Conservation (phyloP, 2,888 invertebrate species). For the Augochlorella aurata region DNA sequence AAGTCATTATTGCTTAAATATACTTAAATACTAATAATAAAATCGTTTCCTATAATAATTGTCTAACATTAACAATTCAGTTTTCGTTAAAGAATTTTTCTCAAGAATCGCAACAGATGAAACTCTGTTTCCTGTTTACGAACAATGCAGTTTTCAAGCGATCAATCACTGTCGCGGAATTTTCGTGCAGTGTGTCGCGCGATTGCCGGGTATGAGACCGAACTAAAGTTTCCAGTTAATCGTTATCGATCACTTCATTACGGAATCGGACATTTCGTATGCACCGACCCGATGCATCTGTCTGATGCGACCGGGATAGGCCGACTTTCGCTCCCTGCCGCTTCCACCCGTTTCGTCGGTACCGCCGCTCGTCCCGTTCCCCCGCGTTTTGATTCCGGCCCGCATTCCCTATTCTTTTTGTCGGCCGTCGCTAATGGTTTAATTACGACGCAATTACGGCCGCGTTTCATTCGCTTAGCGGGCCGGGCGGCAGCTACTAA, state of each 20-base stretch:
- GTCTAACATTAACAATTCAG: too few species aligned
- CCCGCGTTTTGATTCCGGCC: conserved; percentile 22
- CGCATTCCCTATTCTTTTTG: conserved; percentile 30
- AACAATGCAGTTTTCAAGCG: background rate
- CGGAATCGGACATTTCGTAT: background rate
- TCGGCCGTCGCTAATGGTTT: conserved; percentile 50
- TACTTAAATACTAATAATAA: background rate
- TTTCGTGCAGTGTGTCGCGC: background rate
- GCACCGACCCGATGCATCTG: conserved; percentile 6
- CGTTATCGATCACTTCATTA: conserved; percentile 15
- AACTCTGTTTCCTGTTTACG: background rate
- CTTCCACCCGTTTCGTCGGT: background rate
- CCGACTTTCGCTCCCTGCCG: background rate
- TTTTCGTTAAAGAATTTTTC: background rate
- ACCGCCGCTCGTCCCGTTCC: background rate
- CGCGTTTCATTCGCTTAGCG: conserved; percentile 55
- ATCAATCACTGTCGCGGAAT: conserved; percentile 5
- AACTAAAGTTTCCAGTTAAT: background rate
- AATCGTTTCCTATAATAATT: background rate
- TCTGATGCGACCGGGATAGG: background rate
- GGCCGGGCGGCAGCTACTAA: conserved; percentile 40
- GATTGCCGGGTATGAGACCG: background rate
- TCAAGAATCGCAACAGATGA: background rate
- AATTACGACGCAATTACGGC: conserved; percentile 64
- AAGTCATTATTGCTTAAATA: background rate